Base-by-base conservation (phyloP, 2,797 vertebrate species). In the Vespertilio murinus region DNA sequence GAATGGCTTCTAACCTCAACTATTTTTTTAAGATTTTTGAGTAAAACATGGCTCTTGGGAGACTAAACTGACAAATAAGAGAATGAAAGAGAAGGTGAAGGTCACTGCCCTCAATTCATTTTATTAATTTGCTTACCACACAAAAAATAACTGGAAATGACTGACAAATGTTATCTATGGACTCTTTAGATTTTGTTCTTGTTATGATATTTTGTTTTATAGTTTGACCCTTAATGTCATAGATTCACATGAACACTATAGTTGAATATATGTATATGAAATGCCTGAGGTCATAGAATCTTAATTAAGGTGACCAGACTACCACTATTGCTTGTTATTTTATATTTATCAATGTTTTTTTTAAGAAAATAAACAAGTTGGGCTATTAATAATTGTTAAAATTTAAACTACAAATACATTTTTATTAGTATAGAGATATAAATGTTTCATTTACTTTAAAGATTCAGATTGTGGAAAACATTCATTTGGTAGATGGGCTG, bases 91-190 rank as follows among this genome's bases (percentile, higher is more conserved):
- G 64, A 85, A 89, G 16, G 22, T n/a, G 33, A 80, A 73, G 35
- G 38, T 92, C 10, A 54, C 7, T 75, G 45, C 9, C 30, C 23
- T 92, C 49, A 90, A 84, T 90, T 90, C 81, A 12, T 82, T 92
- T 89, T 25, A 94, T 92, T 92, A 96, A 92, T 88, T 93, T 93
- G 14, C 35, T 88, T 90, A 49, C 10, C 1, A 6, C 33, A 80
- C 33, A 75, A 64, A 88, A 18, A 86, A 83, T n/a, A 67, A 80
- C 8, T 35, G 16, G 16, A 90, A 92, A 93, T 86, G 17, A 88
- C n/a, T 71, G 33, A 64, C 12, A 54, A 23, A 78, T 56, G 5
- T 38, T 90, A 90, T 64, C 47, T 86, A 47, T 74, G 23, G 90
- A 33, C 74, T 10, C 4, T 90, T 92, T 90, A 71, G 3, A 81